These are phyloP conservation scores for Myzus persicae DNA, from an alignment of 1,140 invertebrate genomes.

Conservation along the genomic window DNA sequence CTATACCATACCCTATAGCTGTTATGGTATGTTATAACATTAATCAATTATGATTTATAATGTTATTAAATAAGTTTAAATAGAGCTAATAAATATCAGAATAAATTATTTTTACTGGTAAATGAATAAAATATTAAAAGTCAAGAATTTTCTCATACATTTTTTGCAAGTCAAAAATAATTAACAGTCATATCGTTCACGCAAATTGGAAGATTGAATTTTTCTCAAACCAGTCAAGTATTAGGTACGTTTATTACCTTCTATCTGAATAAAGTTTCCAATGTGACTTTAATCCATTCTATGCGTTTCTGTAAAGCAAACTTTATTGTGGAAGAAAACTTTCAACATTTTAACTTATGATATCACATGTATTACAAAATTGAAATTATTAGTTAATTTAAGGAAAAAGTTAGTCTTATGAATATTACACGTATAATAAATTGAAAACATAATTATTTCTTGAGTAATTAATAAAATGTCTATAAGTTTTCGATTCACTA, in stretches of 20 bases:
- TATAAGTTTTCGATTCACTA: not conserved
- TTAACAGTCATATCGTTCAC: not conserved
- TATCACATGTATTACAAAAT: not conserved
- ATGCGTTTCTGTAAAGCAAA: not conserved
- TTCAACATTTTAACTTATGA: not conserved
- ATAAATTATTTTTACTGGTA: not conserved
- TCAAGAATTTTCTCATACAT: not conserved
- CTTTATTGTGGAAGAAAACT: slow-evolving; percentile 13
- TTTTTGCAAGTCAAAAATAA: not conserved
- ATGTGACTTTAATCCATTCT: slow-evolving; percentile 16
- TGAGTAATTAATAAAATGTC: not conserved
- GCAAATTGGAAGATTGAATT: not conserved
- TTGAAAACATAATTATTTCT: not conserved
- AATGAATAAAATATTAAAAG: not conserved
- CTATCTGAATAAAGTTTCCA: slow-evolving; percentile 15
- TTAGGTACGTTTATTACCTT: slow-evolving; percentile 10
- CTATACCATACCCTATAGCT: not conserved
- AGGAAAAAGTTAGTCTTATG: not conserved
- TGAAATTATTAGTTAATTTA: not conserved
- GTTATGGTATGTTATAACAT: not conserved
- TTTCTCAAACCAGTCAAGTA: slow-evolving; percentile 20
- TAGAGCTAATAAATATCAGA: not conserved
- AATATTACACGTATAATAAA: not conserved
- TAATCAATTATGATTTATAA: not conserved
- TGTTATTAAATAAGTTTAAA: not conserved